Percentiles rank a stretch among this genome's conserved stretches.
These are phyloP conservation scores for Parotocinclus haroldoi DNA, from an alignment of 2,797 vertebrate species.

Conservation along the genomic window DNA sequence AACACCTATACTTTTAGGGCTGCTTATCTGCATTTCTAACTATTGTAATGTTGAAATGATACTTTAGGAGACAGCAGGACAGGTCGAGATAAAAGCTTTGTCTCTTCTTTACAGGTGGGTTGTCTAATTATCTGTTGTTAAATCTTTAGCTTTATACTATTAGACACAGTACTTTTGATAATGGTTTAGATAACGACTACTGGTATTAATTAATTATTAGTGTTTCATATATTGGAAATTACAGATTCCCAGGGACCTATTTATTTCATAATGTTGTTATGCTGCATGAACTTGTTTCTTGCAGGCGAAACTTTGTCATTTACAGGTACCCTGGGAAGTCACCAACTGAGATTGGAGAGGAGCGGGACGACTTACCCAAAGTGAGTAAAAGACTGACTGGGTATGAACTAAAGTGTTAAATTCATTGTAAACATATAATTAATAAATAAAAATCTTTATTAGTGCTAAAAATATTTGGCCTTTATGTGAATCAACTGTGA, in stretches of 20 bases:
- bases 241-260: too few relatives aligned
- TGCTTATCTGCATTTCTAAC: neutral
- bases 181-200: too few relatives aligned
- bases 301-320: constrained; percentile 84
- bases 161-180: too few relatives aligned
- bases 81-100: constrained; percentile 89
- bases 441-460: too few relatives aligned
- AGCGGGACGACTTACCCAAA: constrained; percentile 79
- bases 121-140: neutral
- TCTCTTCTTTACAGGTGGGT: constrained; percentile 87
- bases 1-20: neutral
- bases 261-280: neutral
- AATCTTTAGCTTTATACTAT: neutral
- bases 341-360: constrained; percentile 78
- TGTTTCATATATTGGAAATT: too few relatives aligned
- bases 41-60: neutral
- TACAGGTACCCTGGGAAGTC: constrained; percentile 89
- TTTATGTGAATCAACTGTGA: too few relatives aligned
- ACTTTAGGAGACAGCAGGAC: constrained; percentile 87
- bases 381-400: too few relatives aligned
- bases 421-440: too few relatives aligned
- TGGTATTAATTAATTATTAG: too few relatives aligned
- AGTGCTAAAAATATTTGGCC: too few relatives aligned
- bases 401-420: too few relatives aligned
- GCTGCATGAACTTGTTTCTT: neutral